Evolutionary conservation across 2,113 vertebrate species (phyloP).

Genomic region (Drymodes brunneopygia): DNA sequence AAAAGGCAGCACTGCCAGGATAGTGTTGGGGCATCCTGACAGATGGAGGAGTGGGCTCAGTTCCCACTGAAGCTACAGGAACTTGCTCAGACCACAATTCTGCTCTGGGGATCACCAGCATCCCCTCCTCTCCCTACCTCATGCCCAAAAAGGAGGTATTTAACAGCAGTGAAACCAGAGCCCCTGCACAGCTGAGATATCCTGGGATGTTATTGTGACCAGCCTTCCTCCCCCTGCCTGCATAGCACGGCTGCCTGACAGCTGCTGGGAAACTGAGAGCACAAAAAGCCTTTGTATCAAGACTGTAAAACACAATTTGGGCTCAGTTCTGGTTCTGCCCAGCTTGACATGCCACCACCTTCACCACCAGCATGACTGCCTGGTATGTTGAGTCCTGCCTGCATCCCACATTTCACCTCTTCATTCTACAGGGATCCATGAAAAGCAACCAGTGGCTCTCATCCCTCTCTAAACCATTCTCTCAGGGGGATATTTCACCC

Average conservation of each 20-base stretch:
- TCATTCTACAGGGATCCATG: neutral
- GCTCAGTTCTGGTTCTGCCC: neutral
- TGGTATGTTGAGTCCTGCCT: accelerated
- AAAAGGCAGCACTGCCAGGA: neutral
- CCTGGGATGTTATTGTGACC: neutral
- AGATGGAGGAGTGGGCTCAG: neutral
- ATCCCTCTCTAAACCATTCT: neutral
- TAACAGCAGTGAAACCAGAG: neutral
- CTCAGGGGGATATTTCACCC: neutral
- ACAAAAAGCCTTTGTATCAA: neutral
- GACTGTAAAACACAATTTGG: neutral
- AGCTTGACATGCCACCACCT: neutral
- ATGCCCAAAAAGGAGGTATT: neutral
- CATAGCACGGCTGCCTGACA: neutral
- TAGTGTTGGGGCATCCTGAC: neutral
- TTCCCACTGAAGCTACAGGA: neutral
- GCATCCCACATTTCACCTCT: neutral
- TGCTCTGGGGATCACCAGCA: neutral
- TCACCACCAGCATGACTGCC: neutral
- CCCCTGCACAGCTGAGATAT: neutral
- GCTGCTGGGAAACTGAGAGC: neutral
- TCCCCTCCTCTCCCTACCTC: neutral
- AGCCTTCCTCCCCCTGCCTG: neutral
- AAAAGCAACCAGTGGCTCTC: neutral
- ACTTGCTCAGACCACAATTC: neutral